These are phyloP conservation scores for Pseudomyrmex cubaensis DNA, from an alignment of 1,140 invertebrate species.

Conservation along the genomic window DNA sequence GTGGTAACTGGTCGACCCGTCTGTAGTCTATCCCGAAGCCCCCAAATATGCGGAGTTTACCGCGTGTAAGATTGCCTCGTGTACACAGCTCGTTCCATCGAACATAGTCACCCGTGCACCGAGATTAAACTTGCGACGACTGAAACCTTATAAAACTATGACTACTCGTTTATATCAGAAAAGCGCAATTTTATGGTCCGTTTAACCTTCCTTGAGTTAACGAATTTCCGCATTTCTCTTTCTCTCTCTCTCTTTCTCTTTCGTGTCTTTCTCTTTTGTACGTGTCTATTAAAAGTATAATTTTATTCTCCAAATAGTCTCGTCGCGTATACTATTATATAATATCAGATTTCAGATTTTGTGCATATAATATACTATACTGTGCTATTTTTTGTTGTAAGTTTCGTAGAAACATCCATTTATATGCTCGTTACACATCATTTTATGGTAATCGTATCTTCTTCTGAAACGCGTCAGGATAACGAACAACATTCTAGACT, in stretches of 20 bases:
- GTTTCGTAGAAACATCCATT: not conserved
- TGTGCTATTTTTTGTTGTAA: slow-evolving; percentile 20
- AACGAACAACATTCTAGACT: slow-evolving; percentile 21
- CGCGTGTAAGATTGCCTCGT: slow-evolving; percentile 15
- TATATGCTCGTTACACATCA: not conserved
- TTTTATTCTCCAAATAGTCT: not conserved
- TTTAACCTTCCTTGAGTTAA: not conserved
- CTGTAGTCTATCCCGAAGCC: slow-evolving; percentile 28
- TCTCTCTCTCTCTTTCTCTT: not conserved
- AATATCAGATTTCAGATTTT: slow-evolving; percentile 1
- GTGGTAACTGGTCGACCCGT: slow-evolving; percentile 63
- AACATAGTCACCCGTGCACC: not conserved
- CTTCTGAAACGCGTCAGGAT: not conserved
- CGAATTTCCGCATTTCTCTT: not conserved
- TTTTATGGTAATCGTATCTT: not conserved
- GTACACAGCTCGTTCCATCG: not conserved
- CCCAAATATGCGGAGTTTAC: slow-evolving; percentile 40
- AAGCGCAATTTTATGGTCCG: not conserved
- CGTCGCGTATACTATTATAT: not conserved
- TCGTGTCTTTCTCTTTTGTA: too few species aligned
- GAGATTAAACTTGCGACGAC: not conserved
- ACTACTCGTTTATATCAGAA: too few species aligned
- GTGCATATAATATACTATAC: not conserved
- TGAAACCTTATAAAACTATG: not conserved
- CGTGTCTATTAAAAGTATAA: not conserved